Base-by-base conservation (phyloP, 2,797 vertebrate genomes). In the Takifugu rubripes region DNA sequence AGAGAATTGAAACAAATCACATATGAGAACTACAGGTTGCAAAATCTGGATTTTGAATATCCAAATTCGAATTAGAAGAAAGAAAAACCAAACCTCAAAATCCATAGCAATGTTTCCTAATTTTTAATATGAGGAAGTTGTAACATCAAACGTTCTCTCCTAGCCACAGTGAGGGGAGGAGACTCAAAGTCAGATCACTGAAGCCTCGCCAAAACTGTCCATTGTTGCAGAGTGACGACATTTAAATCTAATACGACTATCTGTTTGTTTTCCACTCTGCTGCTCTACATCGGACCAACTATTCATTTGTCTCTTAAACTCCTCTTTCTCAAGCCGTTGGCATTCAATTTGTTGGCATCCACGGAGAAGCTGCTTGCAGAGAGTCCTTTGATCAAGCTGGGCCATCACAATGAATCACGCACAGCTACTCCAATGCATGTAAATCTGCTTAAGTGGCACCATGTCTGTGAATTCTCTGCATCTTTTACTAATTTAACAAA, bases 231-330 rank as follows among this genome's bases (percentile, higher is more conserved):
- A 73, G 64, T 76, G 83, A 87, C 53, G 63, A 79, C 72, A 79
- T 84, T 83, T 54, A 33, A 54, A 75, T 84, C 84, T 71, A 80
- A 84, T 79, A 84, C 76, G 60, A 48, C 59, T 71, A 78, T 84
- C 64, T 74, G 75, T 81, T 84, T 78, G 76, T 85, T 83, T 83
- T 84, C 65, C 63, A 70, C 72, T 81, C 72, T 51, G 62, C 70
- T 75, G 73, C 72, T 68, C 68, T 21, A 74, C 79, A 77, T 60
- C 63, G 73, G 62, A 65, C 60, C 74, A 66, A 52, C 63, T 57
- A 64, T 66, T 78, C 68, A 75, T 75, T 76, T 72, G 61, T 71
- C 68, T 66, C 61, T 52, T 56, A 59, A 63, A 68, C 64, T 66
- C 68, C 64, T 76, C 66, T 72, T 75, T 80, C 60, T 74, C 59